Conservation (phyloP, 92 coral and sea anemone species). For the Phenganax marumi region DNA sequence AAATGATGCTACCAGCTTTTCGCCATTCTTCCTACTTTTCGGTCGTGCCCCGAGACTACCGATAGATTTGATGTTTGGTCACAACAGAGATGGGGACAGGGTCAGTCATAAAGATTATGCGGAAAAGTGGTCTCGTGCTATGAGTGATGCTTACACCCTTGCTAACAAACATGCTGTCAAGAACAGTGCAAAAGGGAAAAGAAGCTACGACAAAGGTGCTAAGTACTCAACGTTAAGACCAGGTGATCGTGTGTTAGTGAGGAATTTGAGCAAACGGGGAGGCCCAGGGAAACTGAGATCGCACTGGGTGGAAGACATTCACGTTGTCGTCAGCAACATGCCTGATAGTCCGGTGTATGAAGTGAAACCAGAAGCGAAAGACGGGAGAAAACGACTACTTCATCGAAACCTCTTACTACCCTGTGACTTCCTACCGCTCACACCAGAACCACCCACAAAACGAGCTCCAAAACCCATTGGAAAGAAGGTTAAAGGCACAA, state of each 20-base stretch:
- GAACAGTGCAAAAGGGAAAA: not conserved
- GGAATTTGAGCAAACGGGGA: constrained; percentile 5
- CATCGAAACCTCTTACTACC: constrained; percentile 19
- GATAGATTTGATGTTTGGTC: not conserved
- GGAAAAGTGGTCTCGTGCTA: constrained; percentile 55
- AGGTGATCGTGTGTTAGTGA: constrained; percentile 18
- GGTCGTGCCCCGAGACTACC: too few relatives aligned
- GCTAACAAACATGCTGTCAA: constrained; percentile 1
- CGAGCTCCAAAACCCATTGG: not conserved
- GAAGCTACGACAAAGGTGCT: not conserved
- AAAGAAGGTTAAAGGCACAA: not conserved
- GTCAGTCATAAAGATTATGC: constrained; percentile 36
- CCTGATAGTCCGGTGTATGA: constrained; percentile 24
- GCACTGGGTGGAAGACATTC: constrained; percentile 6
- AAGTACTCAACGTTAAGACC: not conserved
- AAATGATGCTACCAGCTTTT: too few relatives aligned
- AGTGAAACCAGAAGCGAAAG: constrained; percentile 39
- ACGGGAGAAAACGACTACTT: not conserved
- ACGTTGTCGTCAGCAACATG: not conserved
- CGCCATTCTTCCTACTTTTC: too few relatives aligned
- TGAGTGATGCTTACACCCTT: constrained; percentile 35
- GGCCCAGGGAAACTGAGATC: constrained; percentile 24
- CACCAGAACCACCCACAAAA: not conserved
- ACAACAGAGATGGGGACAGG: not conserved
- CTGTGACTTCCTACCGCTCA: not conserved